Conservation (phyloP, 2,888 invertebrate species). For the Apodemia duryi region DNA sequence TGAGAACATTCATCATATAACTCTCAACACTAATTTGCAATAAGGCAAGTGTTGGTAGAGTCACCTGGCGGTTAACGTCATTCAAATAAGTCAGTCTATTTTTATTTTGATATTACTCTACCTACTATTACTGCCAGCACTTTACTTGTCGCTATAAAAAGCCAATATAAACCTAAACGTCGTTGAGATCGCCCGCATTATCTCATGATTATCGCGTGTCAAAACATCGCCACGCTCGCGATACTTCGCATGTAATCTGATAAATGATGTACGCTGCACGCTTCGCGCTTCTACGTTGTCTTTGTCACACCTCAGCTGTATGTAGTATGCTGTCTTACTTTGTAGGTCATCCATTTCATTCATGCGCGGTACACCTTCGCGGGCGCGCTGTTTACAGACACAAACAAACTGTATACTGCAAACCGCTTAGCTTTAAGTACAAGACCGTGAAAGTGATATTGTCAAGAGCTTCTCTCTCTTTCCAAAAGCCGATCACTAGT, state of each 20-base stretch:
- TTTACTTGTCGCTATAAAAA: constrained; percentile 65
- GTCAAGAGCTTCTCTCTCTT: constrained; percentile 69
- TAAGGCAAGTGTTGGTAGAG: constrained; percentile 36
- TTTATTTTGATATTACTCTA: constrained; percentile 55
- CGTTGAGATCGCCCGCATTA: constrained; percentile 76
- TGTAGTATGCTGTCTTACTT: constrained; percentile 47
- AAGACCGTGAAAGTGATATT: constrained; percentile 79
- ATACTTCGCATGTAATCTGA: constrained; percentile 80
- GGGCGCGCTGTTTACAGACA: constrained; percentile 77
- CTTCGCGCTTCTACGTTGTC: constrained; percentile 61
- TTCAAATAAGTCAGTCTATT: constrained; percentile 48
- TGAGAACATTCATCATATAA: constrained; percentile 36
- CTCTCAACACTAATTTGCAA: constrained; percentile 34
- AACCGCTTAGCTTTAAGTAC: constrained; percentile 79
- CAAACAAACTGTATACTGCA: constrained; percentile 78
- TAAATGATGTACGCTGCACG: constrained; percentile 80
- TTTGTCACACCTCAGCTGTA: constrained; percentile 39
- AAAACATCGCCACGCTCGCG: constrained; percentile 80
- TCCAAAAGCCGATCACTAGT: constrained; percentile 60
- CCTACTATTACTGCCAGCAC: constrained; percentile 53
- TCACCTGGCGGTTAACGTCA: constrained; percentile 54
- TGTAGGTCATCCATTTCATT: constrained; percentile 75
- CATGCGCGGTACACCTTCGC: constrained; percentile 76
- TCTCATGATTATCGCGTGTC: constrained; percentile 80
- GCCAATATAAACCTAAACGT: constrained; percentile 77